Evolutionary conservation across 53 echinoderm and acorn worm species (phyloP).

Genomic region (Mesocentrotus franciscanus): DNA sequence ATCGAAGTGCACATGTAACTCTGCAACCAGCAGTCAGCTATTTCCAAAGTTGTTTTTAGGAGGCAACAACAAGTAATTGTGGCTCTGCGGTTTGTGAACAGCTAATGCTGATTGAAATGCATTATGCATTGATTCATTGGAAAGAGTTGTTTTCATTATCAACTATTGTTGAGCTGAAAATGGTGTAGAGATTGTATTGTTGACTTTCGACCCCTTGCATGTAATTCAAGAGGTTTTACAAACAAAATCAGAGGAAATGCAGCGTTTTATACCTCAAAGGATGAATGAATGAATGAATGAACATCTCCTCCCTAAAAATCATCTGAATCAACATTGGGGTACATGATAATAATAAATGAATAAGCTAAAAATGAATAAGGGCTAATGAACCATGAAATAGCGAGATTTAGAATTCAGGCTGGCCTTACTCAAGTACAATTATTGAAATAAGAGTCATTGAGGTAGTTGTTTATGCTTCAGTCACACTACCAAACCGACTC

Average conservation of each 20-base stretch:
- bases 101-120: neutral
- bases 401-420: neutral
- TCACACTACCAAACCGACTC: too few relatives aligned
- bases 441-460: neutral
- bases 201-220: neutral
- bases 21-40: neutral
- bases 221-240: slow-evolving; percentile 7
- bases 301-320: neutral
- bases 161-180: neutral
- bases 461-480: neutral
- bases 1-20: neutral
- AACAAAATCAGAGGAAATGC: neutral
- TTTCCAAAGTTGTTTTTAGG: neutral
- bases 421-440: neutral
- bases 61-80: neutral
- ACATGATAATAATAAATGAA: too few relatives aligned
- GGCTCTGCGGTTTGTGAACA: neutral
- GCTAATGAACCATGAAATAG: neutral
- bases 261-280: neutral
- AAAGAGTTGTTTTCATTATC: neutral
- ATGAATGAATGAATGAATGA: slow-evolving; percentile 1
- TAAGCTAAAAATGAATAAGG: too few relatives aligned
- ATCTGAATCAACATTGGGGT: neutral
- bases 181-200: neutral
- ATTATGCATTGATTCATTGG: neutral